phyloP scores from a whole-genome alignment of 2,113 vertebrate genomes.

The Parotia lawesii region DNA sequence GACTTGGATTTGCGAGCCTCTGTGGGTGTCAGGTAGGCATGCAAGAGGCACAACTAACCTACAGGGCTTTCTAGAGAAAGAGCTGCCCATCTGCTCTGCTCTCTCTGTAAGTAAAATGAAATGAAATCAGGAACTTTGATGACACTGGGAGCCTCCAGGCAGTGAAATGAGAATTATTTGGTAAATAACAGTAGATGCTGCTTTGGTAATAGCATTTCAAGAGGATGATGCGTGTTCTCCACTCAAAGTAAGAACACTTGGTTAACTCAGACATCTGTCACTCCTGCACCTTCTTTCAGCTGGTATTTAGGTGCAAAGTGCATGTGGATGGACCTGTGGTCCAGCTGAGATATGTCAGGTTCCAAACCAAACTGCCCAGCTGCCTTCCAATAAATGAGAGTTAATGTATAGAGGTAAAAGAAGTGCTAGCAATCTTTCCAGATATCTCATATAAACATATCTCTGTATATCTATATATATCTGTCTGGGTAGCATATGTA shows the following conservation, averaged over 20 bases:
- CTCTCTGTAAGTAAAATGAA: background rate
- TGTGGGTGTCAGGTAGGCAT: fast-evolving
- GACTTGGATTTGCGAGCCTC: background rate
- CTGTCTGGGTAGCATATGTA: background rate
- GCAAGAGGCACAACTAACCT: background rate
- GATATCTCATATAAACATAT: background rate
- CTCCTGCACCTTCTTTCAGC: background rate
- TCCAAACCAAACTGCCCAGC: background rate
- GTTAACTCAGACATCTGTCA: background rate
- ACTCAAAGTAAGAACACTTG: background rate
- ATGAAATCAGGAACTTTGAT: background rate
- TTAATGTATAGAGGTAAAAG: background rate
- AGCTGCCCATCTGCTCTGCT: background rate
- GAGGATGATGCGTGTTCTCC: background rate
- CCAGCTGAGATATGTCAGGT: background rate
- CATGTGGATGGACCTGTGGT: background rate
- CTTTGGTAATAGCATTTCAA: background rate
- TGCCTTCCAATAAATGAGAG: background rate
- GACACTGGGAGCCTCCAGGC: background rate
- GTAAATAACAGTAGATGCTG: background rate
- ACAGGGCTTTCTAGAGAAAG: background rate
- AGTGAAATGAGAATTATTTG: background rate
- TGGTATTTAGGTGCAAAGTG: background rate
- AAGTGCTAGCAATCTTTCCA: background rate
- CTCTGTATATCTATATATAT: background rate